Base-by-base conservation (phyloP, 2,888 invertebrate genomes). In the Phalangium opilio region DNA sequence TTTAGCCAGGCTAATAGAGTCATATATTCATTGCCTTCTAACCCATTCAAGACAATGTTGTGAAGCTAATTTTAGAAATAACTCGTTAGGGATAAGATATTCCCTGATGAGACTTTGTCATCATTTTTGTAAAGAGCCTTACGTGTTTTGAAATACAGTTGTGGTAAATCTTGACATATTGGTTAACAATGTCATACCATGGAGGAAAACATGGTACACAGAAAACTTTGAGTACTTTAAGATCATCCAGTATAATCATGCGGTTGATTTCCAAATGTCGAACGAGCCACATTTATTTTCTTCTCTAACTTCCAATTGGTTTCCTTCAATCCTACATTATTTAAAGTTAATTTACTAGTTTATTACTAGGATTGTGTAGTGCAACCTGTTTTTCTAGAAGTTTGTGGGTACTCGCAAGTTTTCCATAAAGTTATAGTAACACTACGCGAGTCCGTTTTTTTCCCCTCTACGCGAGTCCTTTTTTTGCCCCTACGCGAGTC, bases 21-120 rank as follows among this genome's bases (percentile, higher is more conserved):
- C 1, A 96, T 91, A 64, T 89, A 87, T 66, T 98, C 98, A 64
- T 95, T 95, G 36, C 93, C 95, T 70, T 95, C 85, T 45, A 96
- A 68, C 0, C 87, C 17, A 45, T 20, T 18, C 19, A 19, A 21
- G 21, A 14, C 41, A 36, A 41, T 41, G 3, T 41, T 21, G n/a
- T 38, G 38, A 38, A 17, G 5, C 38, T 38, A 14, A 12, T 34
- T 18, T 14, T n/a, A 2, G 10, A 8, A 27, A 27, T 27, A 27
- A 27, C 8, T 8, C n/a, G n/a, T n/a, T n/a, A n/a, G n/a, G n/a
- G n/a, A n/a, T n/a, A n/a, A n/a, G n/a, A n/a, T n/a, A n/a, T n/a
- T n/a, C n/a, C n/a, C n/a, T n/a, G n/a, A n/a, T n/a, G n/a, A n/a
- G n/a, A n/a, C n/a, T n/a, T n/a, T n/a, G n/a, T n/a, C 27, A 27